These are phyloP conservation scores for Seriola aureovittata DNA, from an alignment of 2,113 vertebrate species.

Conservation along the genomic window DNA sequence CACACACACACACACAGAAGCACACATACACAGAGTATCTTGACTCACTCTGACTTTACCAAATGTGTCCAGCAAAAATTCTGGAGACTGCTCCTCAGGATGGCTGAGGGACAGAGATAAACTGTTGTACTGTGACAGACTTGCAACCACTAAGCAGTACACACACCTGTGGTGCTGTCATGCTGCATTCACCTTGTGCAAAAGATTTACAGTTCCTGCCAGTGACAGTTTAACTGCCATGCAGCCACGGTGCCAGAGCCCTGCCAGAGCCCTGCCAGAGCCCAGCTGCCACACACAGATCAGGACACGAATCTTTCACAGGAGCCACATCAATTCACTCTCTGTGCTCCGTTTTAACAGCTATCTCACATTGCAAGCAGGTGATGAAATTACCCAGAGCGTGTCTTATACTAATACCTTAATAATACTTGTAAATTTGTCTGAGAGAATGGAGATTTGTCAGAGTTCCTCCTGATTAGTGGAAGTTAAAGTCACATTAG, in stretches of 20 bases:
- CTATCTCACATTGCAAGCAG: slow-evolving; percentile 31
- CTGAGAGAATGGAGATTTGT: slow-evolving; percentile 22
- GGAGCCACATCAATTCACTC: slow-evolving; percentile 58
- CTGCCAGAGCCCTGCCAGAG: slow-evolving; percentile 66
- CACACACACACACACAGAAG: slow-evolving; percentile 46
- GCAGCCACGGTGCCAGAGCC: slow-evolving; percentile 57
- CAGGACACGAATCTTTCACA: slow-evolving; percentile 55
- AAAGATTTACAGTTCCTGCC: slow-evolving; percentile 71
- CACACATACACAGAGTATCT: slow-evolving; percentile 49
- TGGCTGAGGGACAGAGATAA: slow-evolving; percentile 40
- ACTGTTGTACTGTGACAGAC: slow-evolving; percentile 31
- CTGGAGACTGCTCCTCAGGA: slow-evolving; percentile 33
- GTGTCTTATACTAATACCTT: slow-evolving; percentile 2
- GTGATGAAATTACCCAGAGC: slow-evolving; percentile 12
- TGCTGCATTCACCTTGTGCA: slow-evolving; percentile 71
- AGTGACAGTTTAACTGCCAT: slow-evolving; percentile 82
- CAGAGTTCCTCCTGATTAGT: slow-evolving; percentile 44
- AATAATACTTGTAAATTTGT: neutral
- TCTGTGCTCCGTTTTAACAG: slow-evolving; percentile 31
- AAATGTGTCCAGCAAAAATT: slow-evolving; percentile 50
- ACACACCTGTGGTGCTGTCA: slow-evolving; percentile 73
- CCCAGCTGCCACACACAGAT: slow-evolving; percentile 75
- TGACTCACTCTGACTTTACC: slow-evolving; percentile 66
- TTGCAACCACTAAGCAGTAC: slow-evolving; percentile 7
- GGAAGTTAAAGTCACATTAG: slow-evolving; percentile 45